A percentile compares a stretch with the other conserved stretches of the same genome.
phyloP scores from a whole-genome alignment of 2,888 invertebrate genomes.

The Cosmia pyralina region DNA sequence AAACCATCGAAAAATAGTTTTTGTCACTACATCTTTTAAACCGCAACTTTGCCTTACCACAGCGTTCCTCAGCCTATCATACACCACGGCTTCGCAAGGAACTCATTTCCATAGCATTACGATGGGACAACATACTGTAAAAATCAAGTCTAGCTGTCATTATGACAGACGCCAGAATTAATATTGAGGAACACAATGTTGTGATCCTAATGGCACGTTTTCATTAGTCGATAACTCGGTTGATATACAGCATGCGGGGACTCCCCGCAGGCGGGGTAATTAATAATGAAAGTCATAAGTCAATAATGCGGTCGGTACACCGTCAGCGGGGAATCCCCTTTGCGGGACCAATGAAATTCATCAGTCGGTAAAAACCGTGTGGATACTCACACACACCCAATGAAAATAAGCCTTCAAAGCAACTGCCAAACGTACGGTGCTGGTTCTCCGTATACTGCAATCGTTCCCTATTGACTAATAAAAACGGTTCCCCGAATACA shows the following conservation, averaged over 20 bases:
- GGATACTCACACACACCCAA: no score
- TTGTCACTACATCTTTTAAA: neutral
- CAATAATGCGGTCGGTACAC: neutral
- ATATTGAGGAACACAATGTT: neutral
- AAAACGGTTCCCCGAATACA: no score
- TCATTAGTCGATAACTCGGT: neutral
- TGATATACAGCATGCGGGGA: neutral
- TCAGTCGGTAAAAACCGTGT: neutral
- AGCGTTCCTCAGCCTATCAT: neutral
- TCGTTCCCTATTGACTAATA: no score
- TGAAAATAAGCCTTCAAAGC: no score
- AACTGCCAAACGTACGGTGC: no score
- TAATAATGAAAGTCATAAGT: neutral
- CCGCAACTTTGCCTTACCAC: neutral
- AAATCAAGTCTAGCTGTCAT: neutral
- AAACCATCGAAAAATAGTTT: neutral
- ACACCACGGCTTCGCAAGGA: neutral
- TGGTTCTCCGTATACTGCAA: no score
- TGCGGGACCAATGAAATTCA: neutral
- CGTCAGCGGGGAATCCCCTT: neutral
- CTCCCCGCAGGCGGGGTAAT: neutral
- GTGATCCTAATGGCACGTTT: neutral
- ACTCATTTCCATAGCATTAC: neutral
- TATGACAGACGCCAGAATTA: no score
- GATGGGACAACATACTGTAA: neutral